These are phyloP conservation scores for Drosophila borealis DNA, from an alignment of 2,888 invertebrate species.

Conservation along the genomic window DNA sequence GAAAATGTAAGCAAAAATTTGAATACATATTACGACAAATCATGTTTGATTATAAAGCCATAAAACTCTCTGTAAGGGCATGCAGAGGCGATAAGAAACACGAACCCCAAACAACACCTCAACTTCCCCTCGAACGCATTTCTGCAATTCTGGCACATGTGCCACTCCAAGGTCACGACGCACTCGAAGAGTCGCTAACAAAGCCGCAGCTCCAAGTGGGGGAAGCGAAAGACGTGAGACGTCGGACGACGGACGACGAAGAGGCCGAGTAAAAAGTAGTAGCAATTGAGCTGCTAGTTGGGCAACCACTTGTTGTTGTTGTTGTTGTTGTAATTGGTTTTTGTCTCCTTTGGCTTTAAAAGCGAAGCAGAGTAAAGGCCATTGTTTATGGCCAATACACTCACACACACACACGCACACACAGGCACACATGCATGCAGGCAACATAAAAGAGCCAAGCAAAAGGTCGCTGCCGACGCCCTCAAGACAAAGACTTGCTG, in stretches of 20 bases:
- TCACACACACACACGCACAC: slow-evolving; percentile 6
- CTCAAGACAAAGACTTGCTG: slow-evolving; percentile 47
- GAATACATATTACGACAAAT: too few relatives aligned
- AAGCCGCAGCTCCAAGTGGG: slow-evolving; percentile 28
- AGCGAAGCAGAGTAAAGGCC: slow-evolving; percentile 49
- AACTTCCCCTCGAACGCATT: slow-evolving; percentile 21
- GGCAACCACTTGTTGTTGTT: slow-evolving; percentile 74
- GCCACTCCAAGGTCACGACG: slow-evolving; percentile 62
- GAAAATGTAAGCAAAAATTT: not conserved
- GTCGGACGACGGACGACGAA: slow-evolving; percentile 3
- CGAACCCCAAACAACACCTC: slow-evolving; percentile 9
- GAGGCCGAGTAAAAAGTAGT: slow-evolving; percentile 33
- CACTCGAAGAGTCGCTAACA: slow-evolving; percentile 50
- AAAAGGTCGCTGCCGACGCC: slow-evolving; percentile 63
- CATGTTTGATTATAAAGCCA: not conserved
- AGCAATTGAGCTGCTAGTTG: slow-evolving; percentile 65
- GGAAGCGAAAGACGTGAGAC: slow-evolving; percentile 12
- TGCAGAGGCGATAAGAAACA: slow-evolving; percentile 9
- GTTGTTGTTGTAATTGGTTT: slow-evolving; percentile 36
- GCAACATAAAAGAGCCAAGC: slow-evolving; percentile 39
- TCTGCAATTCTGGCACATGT: slow-evolving; percentile 71
- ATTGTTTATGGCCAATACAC: slow-evolving; percentile 44
- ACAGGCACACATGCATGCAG: slow-evolving; percentile 13
- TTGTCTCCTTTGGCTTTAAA: slow-evolving; percentile 44
- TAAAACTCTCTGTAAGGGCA: not conserved